Conservation (phyloP, 1,140 invertebrate species). For the Pseudomyrmex dendroicus region DNA sequence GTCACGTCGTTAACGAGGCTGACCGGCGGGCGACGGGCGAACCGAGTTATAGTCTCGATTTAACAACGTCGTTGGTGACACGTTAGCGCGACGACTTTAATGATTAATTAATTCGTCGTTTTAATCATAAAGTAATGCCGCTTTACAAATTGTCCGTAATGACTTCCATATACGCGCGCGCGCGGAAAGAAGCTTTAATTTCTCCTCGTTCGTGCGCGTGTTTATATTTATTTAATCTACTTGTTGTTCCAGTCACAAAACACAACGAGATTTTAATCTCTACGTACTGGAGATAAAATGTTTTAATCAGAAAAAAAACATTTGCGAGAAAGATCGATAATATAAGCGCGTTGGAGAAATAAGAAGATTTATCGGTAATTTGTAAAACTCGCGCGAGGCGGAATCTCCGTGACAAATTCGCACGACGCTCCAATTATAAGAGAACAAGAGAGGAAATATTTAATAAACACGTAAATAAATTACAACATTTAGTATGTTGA, state of each 20-base stretch:
- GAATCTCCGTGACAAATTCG: background rate
- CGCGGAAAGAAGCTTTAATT: slow-evolving; percentile 10
- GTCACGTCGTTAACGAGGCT: slow-evolving; percentile 36
- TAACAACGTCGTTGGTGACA: slow-evolving; percentile 15
- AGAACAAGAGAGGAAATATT: too few species aligned
- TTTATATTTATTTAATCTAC: too few species aligned
- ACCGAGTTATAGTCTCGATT: slow-evolving; percentile 20
- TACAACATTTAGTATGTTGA: too few species aligned
- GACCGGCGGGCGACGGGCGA: background rate
- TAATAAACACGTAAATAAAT: too few species aligned
- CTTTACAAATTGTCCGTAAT: slow-evolving; percentile 6
- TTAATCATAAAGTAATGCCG: background rate
- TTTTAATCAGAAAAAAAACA: background rate
- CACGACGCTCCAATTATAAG: too few species aligned
- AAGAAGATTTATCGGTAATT: background rate
- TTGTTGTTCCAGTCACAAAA: background rate
- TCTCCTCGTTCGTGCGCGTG: slow-evolving; percentile 1
- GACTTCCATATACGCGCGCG: background rate
- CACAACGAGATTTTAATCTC: background rate
- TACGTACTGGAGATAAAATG: too few species aligned
- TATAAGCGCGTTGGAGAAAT: background rate
- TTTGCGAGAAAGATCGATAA: background rate
- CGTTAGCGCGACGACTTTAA: background rate
- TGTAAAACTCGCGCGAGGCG: background rate
- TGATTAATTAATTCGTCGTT: slow-evolving; percentile 47